Percentiles rank a stretch among this genome's conserved stretches.
phyloP scores from a whole-genome alignment of 2,113 vertebrate species.

The Amia ocellicauda region DNA sequence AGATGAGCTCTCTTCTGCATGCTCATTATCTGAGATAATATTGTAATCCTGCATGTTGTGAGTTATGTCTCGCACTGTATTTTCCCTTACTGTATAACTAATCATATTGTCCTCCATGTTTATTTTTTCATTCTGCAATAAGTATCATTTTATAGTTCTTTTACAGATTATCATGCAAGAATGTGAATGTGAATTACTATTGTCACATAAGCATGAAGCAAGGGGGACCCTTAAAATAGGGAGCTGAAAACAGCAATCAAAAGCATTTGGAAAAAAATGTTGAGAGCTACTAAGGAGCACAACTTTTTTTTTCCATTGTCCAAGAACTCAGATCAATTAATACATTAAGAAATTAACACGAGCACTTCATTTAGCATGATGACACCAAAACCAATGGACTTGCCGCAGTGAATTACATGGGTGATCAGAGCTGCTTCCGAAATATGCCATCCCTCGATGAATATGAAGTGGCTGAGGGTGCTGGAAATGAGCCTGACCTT shows the following conservation, averaged over 20 bases:
- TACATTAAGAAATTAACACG: constrained; percentile 53
- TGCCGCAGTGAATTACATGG: constrained; percentile 33
- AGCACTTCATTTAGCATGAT: constrained; percentile 51
- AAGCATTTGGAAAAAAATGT: neutral
- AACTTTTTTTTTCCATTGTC: neutral
- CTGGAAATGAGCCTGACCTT: constrained; percentile 21
- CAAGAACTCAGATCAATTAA: constrained; percentile 61
- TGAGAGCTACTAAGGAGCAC: constrained; percentile 39
- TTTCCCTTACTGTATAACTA: too few species aligned
- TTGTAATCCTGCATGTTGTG: too few species aligned
- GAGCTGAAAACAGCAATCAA: neutral
- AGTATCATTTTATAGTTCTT: too few species aligned
- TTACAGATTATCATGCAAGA: too few species aligned
- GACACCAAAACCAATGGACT: constrained; percentile 39
- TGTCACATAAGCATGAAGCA: constrained; percentile 2
- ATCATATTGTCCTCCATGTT: too few species aligned
- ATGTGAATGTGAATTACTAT: constrained; percentile 8
- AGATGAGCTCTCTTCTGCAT: too few species aligned
- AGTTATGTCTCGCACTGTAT: too few species aligned
- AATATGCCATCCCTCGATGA: constrained; percentile 21
- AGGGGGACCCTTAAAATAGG: neutral
- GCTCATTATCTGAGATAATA: too few species aligned
- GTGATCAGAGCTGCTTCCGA: constrained; percentile 33
- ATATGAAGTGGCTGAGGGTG: constrained; percentile 30
- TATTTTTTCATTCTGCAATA: too few species aligned